Base-by-base conservation (phyloP, 2,113 vertebrate genomes). In the Himantopus leucocephalus region DNA sequence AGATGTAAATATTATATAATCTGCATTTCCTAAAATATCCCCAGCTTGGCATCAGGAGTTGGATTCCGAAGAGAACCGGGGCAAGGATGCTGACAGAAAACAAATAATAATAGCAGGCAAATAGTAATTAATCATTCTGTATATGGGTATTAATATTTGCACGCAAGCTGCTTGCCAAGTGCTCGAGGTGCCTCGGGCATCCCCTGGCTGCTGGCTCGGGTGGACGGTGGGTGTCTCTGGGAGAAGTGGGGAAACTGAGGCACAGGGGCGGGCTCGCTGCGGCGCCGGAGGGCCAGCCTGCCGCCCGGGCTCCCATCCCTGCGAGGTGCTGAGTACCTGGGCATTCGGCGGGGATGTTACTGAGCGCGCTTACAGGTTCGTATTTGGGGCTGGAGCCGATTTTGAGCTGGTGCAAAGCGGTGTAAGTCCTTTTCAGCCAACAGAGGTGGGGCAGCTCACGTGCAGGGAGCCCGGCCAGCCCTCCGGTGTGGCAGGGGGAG, bases 1-100 rank as follows among this genome's bases (percentile, higher is more conserved):
- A 97, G 97, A 96, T 97, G 96, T 97, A 97, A 97, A 96, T 96
- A 96, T 97, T 97, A 97, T 91, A 96, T 95, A 96, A 95, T 90
- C 92, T 84, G 75, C 86, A 90, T 80, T 95, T 92, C 96, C 96
- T 47, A 93, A 96, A 96, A 97, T 96, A 95, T 94, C 91, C 48
- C 94, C 9, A 12, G 68, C 78, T 93, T 77, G 89, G 93, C 94
- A 96, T 77, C 79, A 70, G 80, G 90, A 68, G 43, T 39, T 80
- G 63, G 74, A 90, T 78, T 82, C 74, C n/a, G 56, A 80, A 67
- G 84, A 88, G 77, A 67, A 91, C 74, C 48, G 14, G 79, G 76
- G 88, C 76, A 53, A 43, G 88, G 92, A 71, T 90, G 90, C 95
- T 91, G 90, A 82, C 39, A 63, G 94, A 92, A 95, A 96, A 94